Conservation (phyloP, 1,140 invertebrate species). For the Calosoma granatense region DNA sequence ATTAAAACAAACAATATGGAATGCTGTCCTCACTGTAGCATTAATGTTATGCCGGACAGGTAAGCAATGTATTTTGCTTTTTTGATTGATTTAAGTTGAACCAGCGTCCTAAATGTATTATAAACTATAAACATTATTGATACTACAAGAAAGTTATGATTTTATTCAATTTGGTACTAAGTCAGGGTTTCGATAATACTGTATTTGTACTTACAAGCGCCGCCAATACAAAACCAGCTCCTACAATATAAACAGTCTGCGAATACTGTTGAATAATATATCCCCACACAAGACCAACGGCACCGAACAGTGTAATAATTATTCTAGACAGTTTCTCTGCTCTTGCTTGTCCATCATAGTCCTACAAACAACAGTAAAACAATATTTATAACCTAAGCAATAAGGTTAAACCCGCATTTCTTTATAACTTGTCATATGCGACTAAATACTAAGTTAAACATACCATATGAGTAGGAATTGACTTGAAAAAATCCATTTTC, state of each 20-base stretch:
- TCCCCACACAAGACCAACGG: conserved; percentile 84
- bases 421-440: not conserved
- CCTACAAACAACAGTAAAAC: conserved; percentile 42
- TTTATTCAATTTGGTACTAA: too few relatives aligned
- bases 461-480: conserved; percentile 52
- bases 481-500: conserved; percentile 33
- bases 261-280: conserved; percentile 92
- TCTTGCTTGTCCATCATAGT: conserved; percentile 83
- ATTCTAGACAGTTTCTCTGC: conserved; percentile 80
- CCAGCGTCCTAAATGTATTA: too few relatives aligned
- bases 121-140: not conserved
- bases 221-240: conserved; percentile 78
- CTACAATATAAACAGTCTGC: conserved; percentile 87
- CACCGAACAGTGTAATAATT: conserved; percentile 81
- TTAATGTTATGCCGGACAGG: too few relatives aligned
- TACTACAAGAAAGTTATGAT: not conserved
- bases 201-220: conserved; percentile 59
- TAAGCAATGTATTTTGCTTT: too few relatives aligned
- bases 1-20: too few relatives aligned
- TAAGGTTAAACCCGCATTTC: conserved; percentile 12
- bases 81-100: too few relatives aligned
- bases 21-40: too few relatives aligned
- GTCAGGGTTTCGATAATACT: not conserved
- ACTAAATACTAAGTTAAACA: conserved; percentile 17
- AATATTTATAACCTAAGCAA: conserved; percentile 13